A percentile compares a stretch with the other conserved stretches of the same genome.
Evolutionary conservation across 2,888 invertebrate genomes (phyloP).

Genomic region (Sminthurides aquaticus): DNA sequence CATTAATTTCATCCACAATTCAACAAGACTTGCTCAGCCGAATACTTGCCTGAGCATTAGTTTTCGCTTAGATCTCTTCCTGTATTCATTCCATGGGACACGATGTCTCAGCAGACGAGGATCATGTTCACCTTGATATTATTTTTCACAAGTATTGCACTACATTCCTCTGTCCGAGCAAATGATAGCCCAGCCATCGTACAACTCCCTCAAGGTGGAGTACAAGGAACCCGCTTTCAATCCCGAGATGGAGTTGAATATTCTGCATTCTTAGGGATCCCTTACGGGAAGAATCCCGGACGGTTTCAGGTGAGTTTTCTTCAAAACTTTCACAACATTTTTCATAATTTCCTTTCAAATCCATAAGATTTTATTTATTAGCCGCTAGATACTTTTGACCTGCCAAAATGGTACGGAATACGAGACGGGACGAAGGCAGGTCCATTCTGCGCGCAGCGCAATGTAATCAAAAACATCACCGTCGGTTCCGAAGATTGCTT

Average conservation of each 20-base stretch:
- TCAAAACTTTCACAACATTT: not conserved
- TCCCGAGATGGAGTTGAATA: conserved; percentile 11
- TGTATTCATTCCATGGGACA: no score
- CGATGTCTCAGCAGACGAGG: not conserved
- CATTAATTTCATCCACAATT: no score
- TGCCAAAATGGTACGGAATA: conserved; percentile 15
- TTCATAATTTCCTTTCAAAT: not conserved
- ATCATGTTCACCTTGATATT: not conserved
- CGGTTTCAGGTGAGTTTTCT: conserved; percentile 9
- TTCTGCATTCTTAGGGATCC: conserved; percentile 10
- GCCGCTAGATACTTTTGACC: conserved; percentile 5
- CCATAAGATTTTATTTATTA: conserved; percentile 4
- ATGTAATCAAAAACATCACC: conserved; percentile 5
- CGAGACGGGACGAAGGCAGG: conserved; percentile 13
- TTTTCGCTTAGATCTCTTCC: no score
- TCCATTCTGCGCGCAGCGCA: conserved; percentile 8
- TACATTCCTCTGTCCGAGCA: not conserved
- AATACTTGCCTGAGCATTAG: no score
- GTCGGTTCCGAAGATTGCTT: conserved; percentile 14
- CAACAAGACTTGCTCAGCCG: no score
- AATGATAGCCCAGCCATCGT: not conserved
- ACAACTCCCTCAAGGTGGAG: conserved; percentile 4
- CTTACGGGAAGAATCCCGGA: conserved; percentile 10
- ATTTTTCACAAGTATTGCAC: not conserved
- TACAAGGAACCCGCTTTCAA: conserved; percentile 2